Evolutionary conservation across 2,113 vertebrate species (phyloP), one percentile per base, ranked within the genome.

Genomic region (Channa argus): DNA sequence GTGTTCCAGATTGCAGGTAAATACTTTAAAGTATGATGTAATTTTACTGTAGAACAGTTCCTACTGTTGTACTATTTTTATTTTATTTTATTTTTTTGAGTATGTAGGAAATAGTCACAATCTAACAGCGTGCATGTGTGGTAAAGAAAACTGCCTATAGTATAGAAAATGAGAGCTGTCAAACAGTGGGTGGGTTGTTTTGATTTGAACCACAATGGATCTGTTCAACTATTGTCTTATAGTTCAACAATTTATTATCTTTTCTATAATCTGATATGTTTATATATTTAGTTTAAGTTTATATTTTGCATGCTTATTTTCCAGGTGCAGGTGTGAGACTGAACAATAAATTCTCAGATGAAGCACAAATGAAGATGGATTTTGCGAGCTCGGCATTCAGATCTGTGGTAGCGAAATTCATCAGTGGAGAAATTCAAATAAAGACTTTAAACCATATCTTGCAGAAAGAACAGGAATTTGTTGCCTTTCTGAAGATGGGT

Each of bases 391-490:
- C 73, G 43, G 64, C 69, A 10, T 80, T 77, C 50, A 80, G 56
- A 56, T 77, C 73, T 52, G 47, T 77, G 24, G 41, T 74, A 43
- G 34, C 51, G 49, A 80, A 0, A 15, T 74, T 85, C 38, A 39
- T 85, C 44, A 77, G 12, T 44, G 82, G 82, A 47, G 49, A 70
- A 2, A 85, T 85, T 14, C 64, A 77, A 47, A 49, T 80, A 3
- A 80, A 85, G 46, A 69, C 77, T n/a, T 54, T 85, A 7, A 36
- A 61, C 11, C 68, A 74, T 46, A 80, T 85, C 47, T 10, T 77
- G 13, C 13, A 56, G 12, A 70, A 24, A 24, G 5, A 47, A 39
- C 0, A 0, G 8, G 15, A 62, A 43, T 81, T 85, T 62, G 15
- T 77, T 54, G 14, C 61, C 46, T 65, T 85, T 52, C 59, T 77